These are phyloP conservation scores for Gadopsis marmoratus DNA, from an alignment of 2,797 vertebrate species.

Conservation along the genomic window DNA sequence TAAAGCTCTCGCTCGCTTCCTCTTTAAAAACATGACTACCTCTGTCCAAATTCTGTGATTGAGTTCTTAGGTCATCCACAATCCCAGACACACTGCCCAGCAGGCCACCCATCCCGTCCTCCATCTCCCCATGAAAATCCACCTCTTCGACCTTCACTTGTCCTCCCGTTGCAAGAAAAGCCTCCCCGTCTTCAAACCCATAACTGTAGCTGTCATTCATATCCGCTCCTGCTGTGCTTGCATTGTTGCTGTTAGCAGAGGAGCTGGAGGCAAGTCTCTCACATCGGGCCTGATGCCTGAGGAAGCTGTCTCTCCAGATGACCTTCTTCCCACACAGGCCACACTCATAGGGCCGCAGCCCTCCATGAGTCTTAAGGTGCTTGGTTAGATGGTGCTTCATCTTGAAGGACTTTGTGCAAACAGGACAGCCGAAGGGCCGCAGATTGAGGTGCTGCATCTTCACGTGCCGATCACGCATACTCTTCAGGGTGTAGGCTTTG, in stretches of 20 bases:
- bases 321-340: slow-evolving; percentile 93
- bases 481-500: slow-evolving; percentile 94
- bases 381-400: slow-evolving; percentile 98
- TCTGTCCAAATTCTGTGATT: slow-evolving; percentile 48
- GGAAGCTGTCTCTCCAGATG: slow-evolving; percentile 96
- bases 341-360: slow-evolving; percentile 93
- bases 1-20: slow-evolving; percentile 77
- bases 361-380: slow-evolving; percentile 95
- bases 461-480: slow-evolving; percentile 95
- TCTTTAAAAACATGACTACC: slow-evolving; percentile 76
- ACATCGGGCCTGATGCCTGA: slow-evolving; percentile 91
- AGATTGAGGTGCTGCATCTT: slow-evolving; percentile 98
- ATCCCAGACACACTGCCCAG: slow-evolving; percentile 74
- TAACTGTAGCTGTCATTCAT: slow-evolving; percentile 65
- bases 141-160: slow-evolving; percentile 84
- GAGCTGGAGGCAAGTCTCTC: slow-evolving; percentile 81
- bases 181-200: slow-evolving; percentile 72
- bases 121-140: slow-evolving; percentile 78
- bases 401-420: slow-evolving; percentile 95
- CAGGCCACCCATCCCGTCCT: slow-evolving; percentile 71
- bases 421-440: slow-evolving; percentile 92
- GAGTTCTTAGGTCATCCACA: slow-evolving; percentile 64
- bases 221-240: slow-evolving; percentile 18
- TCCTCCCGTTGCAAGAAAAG: slow-evolving; percentile 69
- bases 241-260: slow-evolving; percentile 6